Evolutionary conservation across 2,113 vertebrate species (phyloP).

Genomic region (Melanotaenia duboulayi): DNA sequence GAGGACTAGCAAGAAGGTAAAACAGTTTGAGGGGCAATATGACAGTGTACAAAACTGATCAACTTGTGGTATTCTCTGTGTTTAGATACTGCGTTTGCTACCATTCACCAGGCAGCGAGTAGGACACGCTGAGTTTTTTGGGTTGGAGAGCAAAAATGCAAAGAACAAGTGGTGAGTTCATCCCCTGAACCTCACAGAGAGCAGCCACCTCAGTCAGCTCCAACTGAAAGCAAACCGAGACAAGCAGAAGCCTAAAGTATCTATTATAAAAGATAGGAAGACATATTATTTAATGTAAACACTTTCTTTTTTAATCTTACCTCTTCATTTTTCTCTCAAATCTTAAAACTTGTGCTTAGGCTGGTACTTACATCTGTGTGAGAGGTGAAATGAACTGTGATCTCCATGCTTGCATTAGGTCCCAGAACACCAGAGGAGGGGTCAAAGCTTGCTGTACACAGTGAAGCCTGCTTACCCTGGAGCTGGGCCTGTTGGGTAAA

Average conservation of each 20-base stretch:
- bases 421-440: slow-evolving; percentile 84
- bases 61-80: background rate
- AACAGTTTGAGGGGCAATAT: background rate
- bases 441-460: slow-evolving; percentile 76
- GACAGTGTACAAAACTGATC: background rate
- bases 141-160: slow-evolving; percentile 81
- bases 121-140: slow-evolving; percentile 84
- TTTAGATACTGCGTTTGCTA: slow-evolving; percentile 7
- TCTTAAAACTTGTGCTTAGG: background rate
- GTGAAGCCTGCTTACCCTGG: slow-evolving; percentile 81
- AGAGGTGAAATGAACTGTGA: slow-evolving; percentile 82
- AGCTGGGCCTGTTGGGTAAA: slow-evolving; percentile 78
- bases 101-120: slow-evolving; percentile 68
- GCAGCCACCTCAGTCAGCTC: slow-evolving; percentile 84
- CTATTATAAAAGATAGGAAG: background rate
- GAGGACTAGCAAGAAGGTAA: slow-evolving; percentile 53
- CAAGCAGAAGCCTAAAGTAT: background rate
- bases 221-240: slow-evolving; percentile 73
- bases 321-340: background rate
- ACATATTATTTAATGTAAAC: background rate
- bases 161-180: slow-evolving; percentile 86
- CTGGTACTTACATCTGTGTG: slow-evolving; percentile 77
- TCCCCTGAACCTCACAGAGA: slow-evolving; percentile 86
- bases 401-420: slow-evolving; percentile 83
- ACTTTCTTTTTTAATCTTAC: background rate